Percentiles rank a stretch among this genome's conserved stretches.
phyloP scores from a whole-genome alignment of 1,140 invertebrate genomes.

The Drosophila pseudoobscura region DNA sequence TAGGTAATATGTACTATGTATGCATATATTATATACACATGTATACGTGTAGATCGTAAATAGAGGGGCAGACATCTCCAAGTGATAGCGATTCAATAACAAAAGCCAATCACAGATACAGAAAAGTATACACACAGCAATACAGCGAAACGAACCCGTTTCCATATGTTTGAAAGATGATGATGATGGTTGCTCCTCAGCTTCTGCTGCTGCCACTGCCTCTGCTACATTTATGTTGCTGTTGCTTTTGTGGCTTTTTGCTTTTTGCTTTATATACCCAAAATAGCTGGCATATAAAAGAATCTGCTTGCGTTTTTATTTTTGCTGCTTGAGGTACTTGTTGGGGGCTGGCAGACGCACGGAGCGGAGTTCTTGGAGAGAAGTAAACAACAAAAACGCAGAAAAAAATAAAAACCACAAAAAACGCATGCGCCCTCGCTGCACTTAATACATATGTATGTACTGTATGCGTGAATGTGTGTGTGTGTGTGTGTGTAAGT shows the following conservation, averaged over 20 bases:
- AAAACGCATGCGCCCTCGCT: slow-evolving; percentile 66
- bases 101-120: slow-evolving; percentile 62
- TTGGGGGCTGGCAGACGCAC: slow-evolving; percentile 55
- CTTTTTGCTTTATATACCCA: slow-evolving; percentile 58
- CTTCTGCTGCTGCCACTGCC: slow-evolving; percentile 6
- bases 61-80: too few species aligned
- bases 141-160: slow-evolving; percentile 59
- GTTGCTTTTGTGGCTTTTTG: slow-evolving; percentile 65
- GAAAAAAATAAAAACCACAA: slow-evolving; percentile 56
- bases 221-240: slow-evolving; percentile 41
- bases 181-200: slow-evolving; percentile 16
- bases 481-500: background rate
- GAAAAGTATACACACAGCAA: slow-evolving; percentile 33
- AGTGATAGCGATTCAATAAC: slow-evolving; percentile 69
- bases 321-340: slow-evolving; percentile 52
- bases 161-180: slow-evolving; percentile 69
- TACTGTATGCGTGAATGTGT: background rate
- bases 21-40: background rate
- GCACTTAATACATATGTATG: slow-evolving; percentile 17
- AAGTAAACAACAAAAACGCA: slow-evolving; percentile 27
- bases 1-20: slow-evolving; percentile 21
- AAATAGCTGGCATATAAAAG: slow-evolving; percentile 25
- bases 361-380: background rate
- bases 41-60: background rate
- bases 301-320: too few species aligned